Evolutionary conservation across 1,140 invertebrate species (phyloP).

Genomic region (Tetragonula clypearis): DNA sequence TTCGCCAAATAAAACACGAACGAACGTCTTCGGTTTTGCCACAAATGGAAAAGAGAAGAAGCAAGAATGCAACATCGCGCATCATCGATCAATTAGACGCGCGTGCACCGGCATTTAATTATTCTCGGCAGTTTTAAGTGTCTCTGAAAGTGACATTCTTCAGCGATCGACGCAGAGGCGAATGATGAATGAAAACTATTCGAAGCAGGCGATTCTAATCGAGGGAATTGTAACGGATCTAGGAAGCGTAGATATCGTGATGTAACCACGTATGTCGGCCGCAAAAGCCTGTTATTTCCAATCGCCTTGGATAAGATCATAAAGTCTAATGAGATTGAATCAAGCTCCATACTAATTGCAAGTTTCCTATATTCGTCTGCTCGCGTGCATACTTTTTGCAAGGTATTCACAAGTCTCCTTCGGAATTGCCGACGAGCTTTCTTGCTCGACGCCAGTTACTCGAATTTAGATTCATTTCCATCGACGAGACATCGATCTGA

Average conservation of each 20-base stretch:
- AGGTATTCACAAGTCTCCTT: not conserved
- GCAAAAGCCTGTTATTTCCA: conserved; percentile 45
- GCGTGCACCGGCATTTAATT: no score
- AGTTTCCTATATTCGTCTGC: conserved; percentile 26
- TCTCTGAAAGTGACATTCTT: not conserved
- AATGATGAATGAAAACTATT: conserved; percentile 28
- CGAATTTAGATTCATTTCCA: no score
- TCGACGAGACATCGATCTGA: no score
- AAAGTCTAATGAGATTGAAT: conserved; percentile 54
- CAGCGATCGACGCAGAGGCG: not conserved
- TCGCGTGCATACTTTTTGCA: not conserved
- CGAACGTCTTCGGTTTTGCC: no score
- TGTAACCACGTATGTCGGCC: conserved; percentile 28
- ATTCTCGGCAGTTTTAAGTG: no score
- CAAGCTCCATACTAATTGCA: not conserved
- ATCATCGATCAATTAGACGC: not conserved
- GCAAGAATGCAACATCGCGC: no score
- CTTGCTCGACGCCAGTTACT: no score
- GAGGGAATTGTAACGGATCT: conserved; percentile 43
- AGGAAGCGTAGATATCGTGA: conserved; percentile 46
- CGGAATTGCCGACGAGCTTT: no score
- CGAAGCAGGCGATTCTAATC: conserved; percentile 25
- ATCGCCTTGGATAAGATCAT: conserved; percentile 51
- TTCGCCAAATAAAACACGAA: no score
- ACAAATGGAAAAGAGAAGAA: no score